Percentiles rank a stretch among this genome's conserved stretches.
Conservation (phyloP, 2,797 vertebrate genomes). For the Acanthiza pusilla region DNA sequence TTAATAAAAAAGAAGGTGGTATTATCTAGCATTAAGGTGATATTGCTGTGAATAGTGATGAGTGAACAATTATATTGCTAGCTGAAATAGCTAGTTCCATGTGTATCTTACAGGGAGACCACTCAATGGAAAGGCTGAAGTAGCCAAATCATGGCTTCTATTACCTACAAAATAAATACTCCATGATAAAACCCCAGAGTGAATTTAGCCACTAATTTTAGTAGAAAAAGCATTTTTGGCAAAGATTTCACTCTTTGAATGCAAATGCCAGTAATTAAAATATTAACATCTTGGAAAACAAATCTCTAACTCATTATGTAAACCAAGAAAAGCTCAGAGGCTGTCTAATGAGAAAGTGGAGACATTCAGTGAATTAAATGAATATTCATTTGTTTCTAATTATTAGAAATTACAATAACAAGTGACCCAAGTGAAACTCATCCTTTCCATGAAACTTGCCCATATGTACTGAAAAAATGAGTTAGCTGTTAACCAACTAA, state of each 20-base stretch:
- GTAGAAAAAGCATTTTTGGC: neutral
- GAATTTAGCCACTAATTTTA: neutral
- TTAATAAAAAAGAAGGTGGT: neutral
- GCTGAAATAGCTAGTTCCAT: neutral
- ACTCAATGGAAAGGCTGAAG: neutral
- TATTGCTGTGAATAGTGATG: neutral
- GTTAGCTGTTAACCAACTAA: neutral
- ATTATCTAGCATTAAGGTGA: neutral
- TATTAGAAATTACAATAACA: neutral
- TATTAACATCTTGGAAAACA: neutral
- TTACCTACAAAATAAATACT: neutral
- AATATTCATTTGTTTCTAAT: neutral
- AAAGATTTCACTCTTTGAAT: neutral
- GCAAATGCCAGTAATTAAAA: neutral
- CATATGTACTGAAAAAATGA: neutral
- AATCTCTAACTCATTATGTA: neutral
- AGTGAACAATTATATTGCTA: neutral
- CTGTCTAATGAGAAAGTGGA: neutral
- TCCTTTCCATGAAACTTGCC: neutral
- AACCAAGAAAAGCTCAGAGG: neutral
- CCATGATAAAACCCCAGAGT: neutral
- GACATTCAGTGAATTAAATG: neutral
- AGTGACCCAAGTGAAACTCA: neutral
- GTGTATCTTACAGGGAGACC: neutral
- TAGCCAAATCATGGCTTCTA: neutral